Evolutionary conservation across 2,888 invertebrate genomes (phyloP), one percentile per base, ranked within the genome.

Genomic region (Lepidochitona cinerea): DNA sequence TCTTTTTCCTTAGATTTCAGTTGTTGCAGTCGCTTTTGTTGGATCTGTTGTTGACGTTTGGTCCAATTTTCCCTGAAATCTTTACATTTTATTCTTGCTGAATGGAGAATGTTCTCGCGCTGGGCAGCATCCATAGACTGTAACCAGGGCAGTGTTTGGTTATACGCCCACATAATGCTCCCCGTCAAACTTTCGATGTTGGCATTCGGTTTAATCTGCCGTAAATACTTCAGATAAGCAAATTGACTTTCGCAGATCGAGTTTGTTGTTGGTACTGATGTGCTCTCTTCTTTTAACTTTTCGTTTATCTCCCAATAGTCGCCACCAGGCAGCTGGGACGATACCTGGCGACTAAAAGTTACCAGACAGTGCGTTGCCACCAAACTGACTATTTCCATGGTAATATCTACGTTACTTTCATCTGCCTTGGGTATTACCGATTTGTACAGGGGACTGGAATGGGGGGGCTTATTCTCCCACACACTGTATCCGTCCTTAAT

Each of bases 141-240:
- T 26, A 54, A 23, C 54, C 54, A 54, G 12, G n/a, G n/a, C 12
- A 54, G 26, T 12, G 54, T 54, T 23, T 54, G 12, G 54, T 54
- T 54, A 23, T 54, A 54, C n/a, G 54, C 54, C 54, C 54, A 54
- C 54, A 54, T 54, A n/a, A 54, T 23, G 26, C 54, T 54, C n/a
- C 54, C 26, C 23, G 12, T 26, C 14, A 54, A 12, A 54, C 23
- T 54, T 23, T 54, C 54, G 7, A 54, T 26, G 7, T 6, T 54
- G 7, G 54, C 54, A 54, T 54, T 54, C 23, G 54, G 54, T 23
- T 54, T 54, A 26, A 54, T 54, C 7, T 54, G 7, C 7, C 14
- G 54, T 23, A 54, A 26, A 26, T 54, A 54, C 23, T 54, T 54
- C 7, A 54, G 23, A 54, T 54, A 54, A 23, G 23, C 54, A 23